Percentiles rank a stretch among this genome's conserved stretches.
Conservation (phyloP, 2,113 vertebrate species). For the Cheilinus undulatus region DNA sequence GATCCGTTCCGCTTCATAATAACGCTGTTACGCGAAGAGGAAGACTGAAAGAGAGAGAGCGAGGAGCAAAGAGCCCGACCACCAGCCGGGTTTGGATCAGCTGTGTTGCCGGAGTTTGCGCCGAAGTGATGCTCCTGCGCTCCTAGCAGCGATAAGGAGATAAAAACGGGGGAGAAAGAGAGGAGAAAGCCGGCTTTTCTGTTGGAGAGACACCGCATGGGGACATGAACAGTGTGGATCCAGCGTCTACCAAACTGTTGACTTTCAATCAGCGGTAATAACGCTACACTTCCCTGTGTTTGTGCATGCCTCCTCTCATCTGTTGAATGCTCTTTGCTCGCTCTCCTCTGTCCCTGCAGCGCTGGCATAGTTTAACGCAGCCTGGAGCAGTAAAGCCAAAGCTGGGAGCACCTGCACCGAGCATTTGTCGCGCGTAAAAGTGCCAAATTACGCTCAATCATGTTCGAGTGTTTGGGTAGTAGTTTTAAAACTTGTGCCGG, state of each 20-base stretch:
- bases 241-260: slow-evolving; percentile 83
- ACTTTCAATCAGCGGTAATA: slow-evolving; percentile 86
- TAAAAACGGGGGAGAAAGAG: not conserved
- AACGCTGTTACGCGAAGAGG: slow-evolving; percentile 43
- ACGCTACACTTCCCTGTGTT: slow-evolving; percentile 25
- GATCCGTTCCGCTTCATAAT: slow-evolving; percentile 52
- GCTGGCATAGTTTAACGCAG: slow-evolving; percentile 35
- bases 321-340: slow-evolving; percentile 66
- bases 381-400: slow-evolving; percentile 12
- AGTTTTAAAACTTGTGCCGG: slow-evolving; percentile 31
- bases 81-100: slow-evolving; percentile 39
- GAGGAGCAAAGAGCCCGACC: slow-evolving; percentile 20
- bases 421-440: slow-evolving; percentile 33
- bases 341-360: slow-evolving; percentile 51
- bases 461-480: slow-evolving; percentile 4
- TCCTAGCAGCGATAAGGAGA: slow-evolving; percentile 42
- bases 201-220: slow-evolving; percentile 70
- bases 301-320: slow-evolving; percentile 55
- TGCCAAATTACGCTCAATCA: not conserved
- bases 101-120: slow-evolving; percentile 45
- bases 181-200: slow-evolving; percentile 27
- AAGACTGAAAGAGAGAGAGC: slow-evolving; percentile 7
- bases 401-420: slow-evolving; percentile 39
- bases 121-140: slow-evolving; percentile 68
- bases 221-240: slow-evolving; percentile 83